Percentiles rank a stretch among this genome's conserved stretches.
These are phyloP conservation scores for Galeopterus variegatus DNA, from an alignment of 2,113 vertebrate species.

Conservation along the genomic window DNA sequence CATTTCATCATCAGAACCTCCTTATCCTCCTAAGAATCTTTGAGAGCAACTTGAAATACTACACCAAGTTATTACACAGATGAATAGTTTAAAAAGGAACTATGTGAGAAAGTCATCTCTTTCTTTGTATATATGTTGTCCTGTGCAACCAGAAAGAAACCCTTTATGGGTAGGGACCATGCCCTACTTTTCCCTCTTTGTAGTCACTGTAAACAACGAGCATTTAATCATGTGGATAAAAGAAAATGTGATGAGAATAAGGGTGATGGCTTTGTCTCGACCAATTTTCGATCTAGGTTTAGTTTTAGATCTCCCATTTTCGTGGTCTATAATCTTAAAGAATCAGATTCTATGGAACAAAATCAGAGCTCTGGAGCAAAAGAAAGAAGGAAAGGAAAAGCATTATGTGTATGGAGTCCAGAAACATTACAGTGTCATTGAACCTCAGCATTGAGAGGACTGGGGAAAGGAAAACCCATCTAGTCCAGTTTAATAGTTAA, in stretches of 20 bases:
- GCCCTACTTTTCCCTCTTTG: background rate
- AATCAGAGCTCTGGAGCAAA: background rate
- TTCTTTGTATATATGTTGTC: background rate
- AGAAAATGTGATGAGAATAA: conserved; percentile 20
- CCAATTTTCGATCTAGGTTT: conserved; percentile 15
- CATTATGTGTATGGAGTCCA: background rate
- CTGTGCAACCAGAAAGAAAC: background rate
- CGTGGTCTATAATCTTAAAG: conserved; percentile 23
- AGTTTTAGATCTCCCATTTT: background rate
- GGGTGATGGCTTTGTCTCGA: background rate
- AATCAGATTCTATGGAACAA: background rate
- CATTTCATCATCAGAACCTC: background rate
- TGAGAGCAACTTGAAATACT: conserved; percentile 1
- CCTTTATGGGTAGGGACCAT: background rate
- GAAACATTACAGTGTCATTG: background rate
- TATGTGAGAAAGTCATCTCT: background rate
- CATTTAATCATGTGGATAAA: conserved; percentile 52
- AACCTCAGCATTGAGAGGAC: background rate
- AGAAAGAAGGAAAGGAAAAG: too few species aligned
- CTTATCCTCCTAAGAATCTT: background rate
- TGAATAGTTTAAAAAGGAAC: background rate
- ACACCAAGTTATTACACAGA: background rate
- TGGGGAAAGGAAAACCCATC: background rate
- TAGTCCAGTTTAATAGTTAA: background rate
- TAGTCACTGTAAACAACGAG: background rate